phyloP scores from a whole-genome alignment of 2,113 vertebrate genomes.

The Zosterops pallidus region DNA sequence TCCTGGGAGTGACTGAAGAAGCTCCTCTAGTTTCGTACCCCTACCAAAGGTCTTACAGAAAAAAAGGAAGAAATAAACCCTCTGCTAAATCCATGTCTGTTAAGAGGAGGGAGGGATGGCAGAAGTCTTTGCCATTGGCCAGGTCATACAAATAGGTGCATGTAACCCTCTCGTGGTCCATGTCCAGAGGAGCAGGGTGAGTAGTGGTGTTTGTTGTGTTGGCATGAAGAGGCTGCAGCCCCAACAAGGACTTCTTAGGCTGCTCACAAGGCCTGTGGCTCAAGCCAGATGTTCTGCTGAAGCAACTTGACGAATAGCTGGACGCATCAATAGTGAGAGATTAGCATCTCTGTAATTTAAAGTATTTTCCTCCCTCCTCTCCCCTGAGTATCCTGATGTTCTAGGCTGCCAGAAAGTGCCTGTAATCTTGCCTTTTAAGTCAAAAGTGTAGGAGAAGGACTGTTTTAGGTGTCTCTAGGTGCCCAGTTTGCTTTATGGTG shows the following conservation, averaged over 20 bases:
- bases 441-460: background rate
- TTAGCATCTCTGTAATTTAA: constrained; percentile 53
- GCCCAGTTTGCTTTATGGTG: background rate
- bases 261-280: background rate
- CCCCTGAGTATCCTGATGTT: background rate
- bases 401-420: constrained; percentile 6
- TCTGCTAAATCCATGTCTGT: background rate
- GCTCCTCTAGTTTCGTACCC: background rate
- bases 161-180: accelerated
- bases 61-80: background rate
- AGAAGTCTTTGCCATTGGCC: background rate
- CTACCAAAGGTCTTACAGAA: background rate
- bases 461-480: background rate
- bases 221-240: background rate
- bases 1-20: background rate
- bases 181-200: accelerated
- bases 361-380: constrained; percentile 34
- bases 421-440: constrained; percentile 40
- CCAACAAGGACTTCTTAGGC: background rate
- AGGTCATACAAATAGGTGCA: accelerated
- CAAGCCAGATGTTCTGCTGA: background rate
- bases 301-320: background rate
- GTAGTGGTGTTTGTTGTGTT: accelerated
- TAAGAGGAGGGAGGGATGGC: background rate
- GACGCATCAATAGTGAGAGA: constrained; percentile 8